phyloP scores from a whole-genome alignment of 2,888 invertebrate species.

The Stenotaenia linearis region DNA sequence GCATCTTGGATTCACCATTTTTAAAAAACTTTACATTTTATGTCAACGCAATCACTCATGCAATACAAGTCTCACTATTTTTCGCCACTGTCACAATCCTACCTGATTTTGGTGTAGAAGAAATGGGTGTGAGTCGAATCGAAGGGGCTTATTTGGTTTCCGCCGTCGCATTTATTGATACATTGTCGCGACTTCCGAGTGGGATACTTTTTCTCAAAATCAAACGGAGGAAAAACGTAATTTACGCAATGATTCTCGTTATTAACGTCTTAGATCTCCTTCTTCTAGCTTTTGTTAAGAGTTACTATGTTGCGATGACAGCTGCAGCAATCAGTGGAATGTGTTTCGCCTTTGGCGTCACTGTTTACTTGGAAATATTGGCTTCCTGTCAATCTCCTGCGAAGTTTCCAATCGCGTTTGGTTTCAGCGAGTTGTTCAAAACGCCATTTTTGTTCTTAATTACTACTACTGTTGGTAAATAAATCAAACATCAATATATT shows the following conservation, averaged over 20 bases:
- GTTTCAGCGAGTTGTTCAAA: background rate
- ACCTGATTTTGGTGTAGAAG: conserved; percentile 3
- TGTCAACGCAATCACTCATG: background rate
- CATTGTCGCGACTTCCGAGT: background rate
- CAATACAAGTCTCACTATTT: background rate
- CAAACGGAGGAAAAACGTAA: background rate
- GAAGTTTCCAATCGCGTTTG: background rate
- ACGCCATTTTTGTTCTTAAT: background rate
- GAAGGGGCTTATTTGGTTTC: conserved; percentile 7
- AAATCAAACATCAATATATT: no score
- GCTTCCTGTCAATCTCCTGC: background rate
- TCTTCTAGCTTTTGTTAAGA: background rate
- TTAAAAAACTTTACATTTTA: background rate
- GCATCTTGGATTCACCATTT: background rate
- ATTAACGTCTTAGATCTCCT: background rate
- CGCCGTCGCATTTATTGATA: background rate
- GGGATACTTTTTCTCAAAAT: background rate
- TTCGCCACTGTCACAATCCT: background rate
- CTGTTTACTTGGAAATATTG: background rate
- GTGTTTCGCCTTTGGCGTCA: conserved; percentile 13
- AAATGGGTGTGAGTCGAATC: background rate
- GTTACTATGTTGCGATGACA: background rate
- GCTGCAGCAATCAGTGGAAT: background rate
- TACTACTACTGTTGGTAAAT: background rate
- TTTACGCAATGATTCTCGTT: background rate